phyloP scores from a whole-genome alignment of 2,113 vertebrate genomes.

The Tachycineta bicolor region DNA sequence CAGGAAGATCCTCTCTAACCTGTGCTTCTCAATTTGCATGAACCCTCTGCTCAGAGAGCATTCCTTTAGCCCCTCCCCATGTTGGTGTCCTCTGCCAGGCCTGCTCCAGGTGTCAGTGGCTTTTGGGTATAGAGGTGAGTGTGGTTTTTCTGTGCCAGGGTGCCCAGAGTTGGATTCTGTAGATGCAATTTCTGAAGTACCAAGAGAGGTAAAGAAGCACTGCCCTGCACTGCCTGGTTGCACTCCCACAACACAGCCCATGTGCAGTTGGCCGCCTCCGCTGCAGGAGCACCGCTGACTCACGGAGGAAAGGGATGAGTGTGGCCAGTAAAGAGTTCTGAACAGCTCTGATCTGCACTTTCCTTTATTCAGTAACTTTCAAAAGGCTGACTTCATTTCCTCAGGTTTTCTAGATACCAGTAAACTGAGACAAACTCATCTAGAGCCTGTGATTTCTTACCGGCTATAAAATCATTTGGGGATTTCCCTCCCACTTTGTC shows the following conservation, averaged over 20 bases:
- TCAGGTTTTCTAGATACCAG: constrained; percentile 45
- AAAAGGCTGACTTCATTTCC: constrained; percentile 57
- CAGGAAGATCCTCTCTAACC: background rate
- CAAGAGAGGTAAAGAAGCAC: background rate
- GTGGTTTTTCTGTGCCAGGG: background rate
- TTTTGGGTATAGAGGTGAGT: background rate
- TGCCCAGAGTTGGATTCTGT: background rate
- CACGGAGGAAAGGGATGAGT: accelerated
- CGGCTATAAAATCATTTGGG: background rate
- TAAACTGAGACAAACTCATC: constrained; percentile 28
- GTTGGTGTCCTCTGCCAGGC: background rate
- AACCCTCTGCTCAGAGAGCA: background rate
- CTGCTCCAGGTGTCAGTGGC: background rate
- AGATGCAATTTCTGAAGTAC: background rate
- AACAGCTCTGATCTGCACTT: constrained; percentile 1
- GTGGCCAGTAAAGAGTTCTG: background rate
- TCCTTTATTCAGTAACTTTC: constrained; percentile 21
- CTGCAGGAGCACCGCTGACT: background rate
- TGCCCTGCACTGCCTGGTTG: background rate
- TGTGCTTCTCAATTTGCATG: background rate
- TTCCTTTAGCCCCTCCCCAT: background rate
- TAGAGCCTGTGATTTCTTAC: background rate
- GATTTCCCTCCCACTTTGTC: background rate
- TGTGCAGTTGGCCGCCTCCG: accelerated
- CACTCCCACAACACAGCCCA: background rate